Evolutionary conservation across 2,888 invertebrate genomes (phyloP).

Genomic region (Ferdinandea cuprea): DNA sequence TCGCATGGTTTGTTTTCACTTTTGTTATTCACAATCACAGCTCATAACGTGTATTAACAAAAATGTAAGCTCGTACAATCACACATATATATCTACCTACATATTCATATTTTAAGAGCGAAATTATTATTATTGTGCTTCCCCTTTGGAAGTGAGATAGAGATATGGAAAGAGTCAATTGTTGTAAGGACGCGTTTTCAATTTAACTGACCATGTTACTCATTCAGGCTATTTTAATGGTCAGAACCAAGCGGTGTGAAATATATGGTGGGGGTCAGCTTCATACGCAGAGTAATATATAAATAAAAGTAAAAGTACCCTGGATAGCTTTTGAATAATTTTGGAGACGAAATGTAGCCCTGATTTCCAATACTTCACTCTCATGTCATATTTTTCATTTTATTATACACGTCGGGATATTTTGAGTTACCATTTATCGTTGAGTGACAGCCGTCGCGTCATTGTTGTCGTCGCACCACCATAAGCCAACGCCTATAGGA

Average conservation of each 20-base stretch:
- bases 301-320: conserved; percentile 23
- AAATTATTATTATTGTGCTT: conserved; percentile 51
- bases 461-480: conserved; percentile 33
- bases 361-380: conserved; percentile 52
- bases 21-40: conserved; percentile 45
- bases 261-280: conserved; percentile 32
- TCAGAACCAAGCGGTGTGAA: conserved; percentile 27
- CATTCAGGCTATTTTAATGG: conserved; percentile 41
- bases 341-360: conserved; percentile 49
- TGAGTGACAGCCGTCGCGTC: conserved; percentile 65
- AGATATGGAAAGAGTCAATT: conserved; percentile 35
- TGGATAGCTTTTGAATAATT: conserved; percentile 72
- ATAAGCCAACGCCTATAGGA: conserved; percentile 48
- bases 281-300: conserved; percentile 27
- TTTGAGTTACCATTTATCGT: conserved; percentile 65
- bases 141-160: conserved; percentile 19
- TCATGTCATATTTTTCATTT: conserved; percentile 18
- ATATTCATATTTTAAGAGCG: conserved; percentile 40
- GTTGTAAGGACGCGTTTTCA: conserved; percentile 59
- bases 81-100: too few species aligned
- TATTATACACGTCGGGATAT: conserved; percentile 13
- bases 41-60: conserved; percentile 30
- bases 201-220: conserved; percentile 66
- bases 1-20: conserved; percentile 35
- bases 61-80: neutral